Evolutionary conservation across 2,888 invertebrate species (phyloP).

Genomic region (Odontocolon sp.): DNA sequence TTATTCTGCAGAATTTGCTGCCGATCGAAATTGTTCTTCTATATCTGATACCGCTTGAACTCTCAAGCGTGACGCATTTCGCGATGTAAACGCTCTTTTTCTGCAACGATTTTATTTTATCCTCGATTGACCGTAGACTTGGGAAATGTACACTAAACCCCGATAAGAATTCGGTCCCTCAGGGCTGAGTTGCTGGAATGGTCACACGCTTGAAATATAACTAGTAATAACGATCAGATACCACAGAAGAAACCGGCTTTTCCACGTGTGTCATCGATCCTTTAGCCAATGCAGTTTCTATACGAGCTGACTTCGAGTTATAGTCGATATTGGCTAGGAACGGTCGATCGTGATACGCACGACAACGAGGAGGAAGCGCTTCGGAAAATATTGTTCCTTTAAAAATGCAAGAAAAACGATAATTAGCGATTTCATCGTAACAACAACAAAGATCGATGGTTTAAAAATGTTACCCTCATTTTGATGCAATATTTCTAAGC

Average conservation of each 20-base stretch:
- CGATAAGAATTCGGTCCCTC: no score
- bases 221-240: neutral
- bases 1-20: no score
- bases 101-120: neutral
- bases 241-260: slow-evolving; percentile 43
- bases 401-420: no score
- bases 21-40: no score
- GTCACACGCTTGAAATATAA: neutral
- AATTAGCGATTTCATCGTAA: no score
- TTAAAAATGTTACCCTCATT: no score
- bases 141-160: no score
- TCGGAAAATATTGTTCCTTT: no score
- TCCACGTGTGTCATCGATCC: slow-evolving; percentile 43
- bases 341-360: slow-evolving; percentile 2
- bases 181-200: no score
- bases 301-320: neutral
- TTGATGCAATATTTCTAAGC: slow-evolving; percentile 15
- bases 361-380: no score
- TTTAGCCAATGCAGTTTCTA: slow-evolving; percentile 2
- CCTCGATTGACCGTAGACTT: neutral
- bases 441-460: no score
- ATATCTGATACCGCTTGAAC: no score
- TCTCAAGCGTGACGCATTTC: slow-evolving; percentile 5
- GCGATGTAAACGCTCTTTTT: slow-evolving; percentile 22
- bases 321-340: slow-evolving; percentile 27